Conservation (phyloP, 2,113 vertebrate species). For the Pollachius pollachius region DNA sequence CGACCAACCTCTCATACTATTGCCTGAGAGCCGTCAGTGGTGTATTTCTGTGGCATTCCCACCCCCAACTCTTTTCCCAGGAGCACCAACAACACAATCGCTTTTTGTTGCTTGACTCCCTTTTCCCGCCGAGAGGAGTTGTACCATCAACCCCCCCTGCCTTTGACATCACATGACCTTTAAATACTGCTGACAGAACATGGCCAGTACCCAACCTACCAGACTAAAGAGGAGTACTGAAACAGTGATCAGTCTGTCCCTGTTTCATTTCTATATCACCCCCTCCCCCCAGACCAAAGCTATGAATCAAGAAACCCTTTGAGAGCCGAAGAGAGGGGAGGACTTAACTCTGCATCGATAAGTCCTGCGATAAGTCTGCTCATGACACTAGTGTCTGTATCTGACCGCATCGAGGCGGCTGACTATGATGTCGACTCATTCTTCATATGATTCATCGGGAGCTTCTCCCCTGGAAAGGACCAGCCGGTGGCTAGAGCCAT, state of each 20-base stretch:
- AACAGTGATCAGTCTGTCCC: constrained; percentile 54
- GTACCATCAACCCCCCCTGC: constrained; percentile 22
- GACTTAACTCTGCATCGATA: constrained; percentile 38
- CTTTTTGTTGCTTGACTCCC: constrained; percentile 25
- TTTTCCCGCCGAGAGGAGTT: constrained; percentile 22
- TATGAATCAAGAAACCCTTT: constrained; percentile 52
- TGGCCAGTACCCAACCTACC: no score
- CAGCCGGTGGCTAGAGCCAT: no score
- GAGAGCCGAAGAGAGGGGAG: constrained; percentile 38
- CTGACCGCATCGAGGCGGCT: no score
- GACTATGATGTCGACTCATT: no score
- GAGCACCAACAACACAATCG: constrained; percentile 29
- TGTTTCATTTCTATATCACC: constrained; percentile 29
- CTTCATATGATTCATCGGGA: no score
- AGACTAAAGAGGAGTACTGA: constrained; percentile 52
- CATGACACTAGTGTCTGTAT: constrained; percentile 29
- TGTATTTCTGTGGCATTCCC: constrained; percentile 32
- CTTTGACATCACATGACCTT: constrained; percentile 43
- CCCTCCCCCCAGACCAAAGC: constrained; percentile 53
- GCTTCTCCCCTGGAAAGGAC: no score
- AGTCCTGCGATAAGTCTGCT: constrained; percentile 10
- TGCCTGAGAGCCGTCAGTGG: constrained; percentile 10
- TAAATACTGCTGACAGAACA: constrained; percentile 14
- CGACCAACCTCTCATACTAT: background rate
- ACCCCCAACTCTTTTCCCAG: constrained; percentile 24